Percentiles rank a stretch among this genome's conserved stretches.
phyloP scores from a whole-genome alignment of 2,888 invertebrate genomes.

The Labia minor region DNA sequence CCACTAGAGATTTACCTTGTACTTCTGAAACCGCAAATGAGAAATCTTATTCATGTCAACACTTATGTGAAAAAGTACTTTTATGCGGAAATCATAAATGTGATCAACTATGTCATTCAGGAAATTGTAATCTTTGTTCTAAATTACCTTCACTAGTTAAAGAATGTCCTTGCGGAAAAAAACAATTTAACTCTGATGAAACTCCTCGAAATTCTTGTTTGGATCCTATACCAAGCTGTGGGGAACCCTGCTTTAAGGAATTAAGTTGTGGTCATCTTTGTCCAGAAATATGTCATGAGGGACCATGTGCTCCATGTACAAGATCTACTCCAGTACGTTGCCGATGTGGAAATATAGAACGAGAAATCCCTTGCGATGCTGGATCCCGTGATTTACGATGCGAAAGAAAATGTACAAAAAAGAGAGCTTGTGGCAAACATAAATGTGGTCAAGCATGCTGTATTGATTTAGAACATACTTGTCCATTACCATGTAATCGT shows the following conservation, averaged over 20 bases:
- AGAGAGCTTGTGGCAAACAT: constrained; percentile 74
- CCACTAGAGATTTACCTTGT: constrained; percentile 50
- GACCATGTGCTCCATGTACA: constrained; percentile 66
- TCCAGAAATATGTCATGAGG: constrained; percentile 54
- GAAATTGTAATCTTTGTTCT: constrained; percentile 53
- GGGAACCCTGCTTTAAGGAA: constrained; percentile 42
- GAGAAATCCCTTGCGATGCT: constrained; percentile 65
- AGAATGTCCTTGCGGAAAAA: constrained; percentile 68
- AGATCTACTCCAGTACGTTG: constrained; percentile 65
- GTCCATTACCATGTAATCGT: constrained; percentile 70
- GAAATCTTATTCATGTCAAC: constrained; percentile 48
- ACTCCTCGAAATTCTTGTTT: constrained; percentile 55
- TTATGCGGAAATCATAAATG: constrained; percentile 63
- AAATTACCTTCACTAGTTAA: constrained; percentile 49
- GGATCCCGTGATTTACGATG: constrained; percentile 68
- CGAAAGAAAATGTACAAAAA: constrained; percentile 82
- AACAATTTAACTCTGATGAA: constrained; percentile 37
- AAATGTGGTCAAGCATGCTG: constrained; percentile 87
- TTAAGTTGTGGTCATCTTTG: constrained; percentile 45
- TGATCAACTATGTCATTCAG: constrained; percentile 54
- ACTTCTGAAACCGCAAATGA: constrained; percentile 41
- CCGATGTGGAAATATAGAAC: constrained; percentile 75
- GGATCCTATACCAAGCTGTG: constrained; percentile 75
- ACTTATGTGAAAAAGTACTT: constrained; percentile 48
- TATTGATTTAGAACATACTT: constrained; percentile 73